Conservation (phyloP, 2,888 invertebrate species). For the Podabrus alpinus region DNA sequence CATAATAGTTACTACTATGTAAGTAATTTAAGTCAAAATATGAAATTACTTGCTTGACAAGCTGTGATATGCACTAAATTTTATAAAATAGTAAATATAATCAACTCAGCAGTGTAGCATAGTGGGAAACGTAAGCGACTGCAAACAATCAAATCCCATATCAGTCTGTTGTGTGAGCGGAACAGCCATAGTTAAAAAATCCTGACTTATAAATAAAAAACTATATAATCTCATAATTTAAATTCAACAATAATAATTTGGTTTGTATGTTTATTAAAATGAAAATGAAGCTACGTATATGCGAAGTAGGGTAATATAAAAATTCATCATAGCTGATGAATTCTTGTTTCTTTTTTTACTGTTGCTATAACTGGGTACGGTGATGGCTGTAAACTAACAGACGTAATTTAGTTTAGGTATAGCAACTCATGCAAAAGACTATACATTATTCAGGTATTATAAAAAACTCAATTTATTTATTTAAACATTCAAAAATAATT, state of each 20-base stretch:
- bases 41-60: no score
- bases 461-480: not conserved
- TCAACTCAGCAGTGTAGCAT: no score
- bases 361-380: slow-evolving; percentile 8
- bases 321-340: slow-evolving; percentile 4
- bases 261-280: not conserved
- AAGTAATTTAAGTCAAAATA: no score
- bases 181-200: not conserved
- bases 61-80: no score
- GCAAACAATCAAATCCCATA: not conserved
- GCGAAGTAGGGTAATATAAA: not conserved
- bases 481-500: slow-evolving; percentile 9
- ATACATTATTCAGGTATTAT: slow-evolving; percentile 2
- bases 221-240: not conserved
- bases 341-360: slow-evolving; percentile 12
- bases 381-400: slow-evolving; percentile 11
- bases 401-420: slow-evolving; percentile 10
- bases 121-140: no score
- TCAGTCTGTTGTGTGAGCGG: not conserved
- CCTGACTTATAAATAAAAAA: not conserved
- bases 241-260: not conserved
- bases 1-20: no score
- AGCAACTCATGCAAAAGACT: not conserved
- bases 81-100: no score
- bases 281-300: not conserved